Evolutionary conservation across 2,113 vertebrate species (phyloP), one percentile per base, ranked within the genome.

Genomic region (Hyaena hyaena): DNA sequence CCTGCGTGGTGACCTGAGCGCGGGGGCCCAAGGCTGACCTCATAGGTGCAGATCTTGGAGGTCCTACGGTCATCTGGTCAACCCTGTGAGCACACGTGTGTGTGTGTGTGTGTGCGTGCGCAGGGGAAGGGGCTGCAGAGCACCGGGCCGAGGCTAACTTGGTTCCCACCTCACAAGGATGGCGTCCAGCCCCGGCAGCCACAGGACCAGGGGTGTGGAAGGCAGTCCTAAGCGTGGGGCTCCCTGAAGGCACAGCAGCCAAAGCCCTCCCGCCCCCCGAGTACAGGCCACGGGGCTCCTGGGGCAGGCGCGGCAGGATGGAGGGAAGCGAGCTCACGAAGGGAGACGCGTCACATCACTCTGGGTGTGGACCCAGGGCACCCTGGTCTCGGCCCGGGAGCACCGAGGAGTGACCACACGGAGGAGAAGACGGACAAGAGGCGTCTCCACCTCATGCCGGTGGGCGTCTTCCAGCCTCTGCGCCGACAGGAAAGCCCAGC

Each of bases 321-420:
- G 21, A 7, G 39, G 21, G 43, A 43, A 10, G 24, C 3, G 5
- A 35, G 12, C 21, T 45, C 11, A 45, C 31, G 50, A 58, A 10
- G 19, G 10, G 8, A 24, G 10, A 24, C 3, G 15, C 2, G 39
- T 24, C 28, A 24, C 14, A 0, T 77, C 3, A 65, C 73, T 12
- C 50, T 68, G 63, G 76, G 23, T 24, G 39, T 73, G 74, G 53
- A 35, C 24, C 71, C 21, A 3, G 26, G 58, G 21, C 7, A 21
- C 23, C 87, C 23, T 19, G n/a, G 77, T 14, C 63, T 71, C 84
- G 48, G 11, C n/a, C 48, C 66, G 19, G 21, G 9, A 2, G 39
- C 66, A 0, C 10, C 4, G 14, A 50, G 66, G 65, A 9, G 8
- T 7, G 2, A 23, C 76, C 63, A 63, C 7, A 0, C 0, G 31